Conservation (phyloP, 2,888 invertebrate genomes). For the Leptinotarsa tumamoca region DNA sequence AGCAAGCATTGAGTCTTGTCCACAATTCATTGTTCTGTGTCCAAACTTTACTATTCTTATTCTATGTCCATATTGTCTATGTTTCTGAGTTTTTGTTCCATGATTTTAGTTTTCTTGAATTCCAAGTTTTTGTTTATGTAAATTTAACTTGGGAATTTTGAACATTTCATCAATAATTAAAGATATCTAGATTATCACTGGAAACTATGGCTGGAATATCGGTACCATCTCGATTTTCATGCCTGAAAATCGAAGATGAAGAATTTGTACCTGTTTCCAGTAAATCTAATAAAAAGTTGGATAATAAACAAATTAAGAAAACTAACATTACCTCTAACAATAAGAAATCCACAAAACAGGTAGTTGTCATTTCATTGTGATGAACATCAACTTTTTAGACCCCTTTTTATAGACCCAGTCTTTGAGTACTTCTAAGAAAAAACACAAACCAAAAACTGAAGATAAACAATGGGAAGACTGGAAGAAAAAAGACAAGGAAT, state of each 20-base stretch:
- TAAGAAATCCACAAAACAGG: constrained; percentile 39
- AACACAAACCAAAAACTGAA: constrained; percentile 68
- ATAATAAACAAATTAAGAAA: constrained; percentile 40
- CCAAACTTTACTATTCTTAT: too few species aligned
- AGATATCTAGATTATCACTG: too few species aligned
- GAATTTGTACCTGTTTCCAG: constrained; percentile 69
- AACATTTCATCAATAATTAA: too few species aligned
- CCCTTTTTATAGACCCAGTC: constrained; percentile 36
- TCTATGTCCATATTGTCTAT: too few species aligned
- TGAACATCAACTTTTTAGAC: neutral
- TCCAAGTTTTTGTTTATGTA: too few species aligned
- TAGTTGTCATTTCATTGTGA: constrained; percentile 8
- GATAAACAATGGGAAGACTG: constrained; percentile 79
- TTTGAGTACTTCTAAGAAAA: constrained; percentile 56
- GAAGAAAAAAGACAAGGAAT: constrained; percentile 78
- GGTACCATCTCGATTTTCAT: constrained; percentile 80
- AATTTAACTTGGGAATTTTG: too few species aligned
- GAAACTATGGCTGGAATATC: constrained; percentile 67
- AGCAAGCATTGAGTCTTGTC: too few species aligned
- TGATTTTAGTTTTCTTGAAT: too few species aligned
- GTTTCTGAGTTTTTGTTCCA: too few species aligned
- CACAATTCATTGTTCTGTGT: too few species aligned
- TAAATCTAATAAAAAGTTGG: constrained; percentile 58
- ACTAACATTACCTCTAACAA: constrained; percentile 32
- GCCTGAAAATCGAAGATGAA: constrained; percentile 80